Percentiles rank a stretch among this genome's conserved stretches.
phyloP scores from a whole-genome alignment of 2,888 invertebrate genomes.

The Schrankia costaestrigalis region DNA sequence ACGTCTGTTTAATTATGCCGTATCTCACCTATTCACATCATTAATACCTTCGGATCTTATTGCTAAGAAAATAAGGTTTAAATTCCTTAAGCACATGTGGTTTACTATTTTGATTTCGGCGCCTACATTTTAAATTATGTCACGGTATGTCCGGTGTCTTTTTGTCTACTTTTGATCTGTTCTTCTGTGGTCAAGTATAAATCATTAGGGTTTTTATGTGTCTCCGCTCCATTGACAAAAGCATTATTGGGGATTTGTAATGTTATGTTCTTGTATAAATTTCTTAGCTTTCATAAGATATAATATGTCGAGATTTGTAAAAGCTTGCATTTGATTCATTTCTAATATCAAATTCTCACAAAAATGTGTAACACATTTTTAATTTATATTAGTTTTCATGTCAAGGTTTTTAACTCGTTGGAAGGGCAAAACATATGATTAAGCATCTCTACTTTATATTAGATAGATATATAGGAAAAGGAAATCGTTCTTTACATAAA shows the following conservation, averaged over 20 bases:
- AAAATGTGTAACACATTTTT: too few species aligned
- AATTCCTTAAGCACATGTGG: too few species aligned
- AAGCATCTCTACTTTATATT: constrained; percentile 13
- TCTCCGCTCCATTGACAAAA: constrained; percentile 45
- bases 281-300: constrained; percentile 11
- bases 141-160: constrained; percentile 72
- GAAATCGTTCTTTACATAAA: constrained; percentile 20
- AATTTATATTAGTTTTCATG: constrained; percentile 8
- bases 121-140: constrained; percentile 70
- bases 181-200: constrained; percentile 43
- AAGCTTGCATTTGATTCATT: constrained; percentile 9
- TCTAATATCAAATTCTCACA: too few species aligned
- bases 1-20: constrained; percentile 72
- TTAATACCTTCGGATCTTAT: background rate
- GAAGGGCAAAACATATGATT: constrained; percentile 16
- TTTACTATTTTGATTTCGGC: constrained; percentile 70
- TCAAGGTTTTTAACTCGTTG: constrained; percentile 16
- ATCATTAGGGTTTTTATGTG: constrained; percentile 35
- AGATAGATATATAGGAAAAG: constrained; percentile 19
- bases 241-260: constrained; percentile 48
- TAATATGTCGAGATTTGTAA: constrained; percentile 17
- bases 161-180: constrained; percentile 62
- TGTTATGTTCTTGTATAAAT: constrained; percentile 15
- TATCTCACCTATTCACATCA: constrained; percentile 43
- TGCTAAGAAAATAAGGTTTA: too few species aligned